Conservation (phyloP, 2,888 invertebrate species). For the Falcaria lacertinaria region DNA sequence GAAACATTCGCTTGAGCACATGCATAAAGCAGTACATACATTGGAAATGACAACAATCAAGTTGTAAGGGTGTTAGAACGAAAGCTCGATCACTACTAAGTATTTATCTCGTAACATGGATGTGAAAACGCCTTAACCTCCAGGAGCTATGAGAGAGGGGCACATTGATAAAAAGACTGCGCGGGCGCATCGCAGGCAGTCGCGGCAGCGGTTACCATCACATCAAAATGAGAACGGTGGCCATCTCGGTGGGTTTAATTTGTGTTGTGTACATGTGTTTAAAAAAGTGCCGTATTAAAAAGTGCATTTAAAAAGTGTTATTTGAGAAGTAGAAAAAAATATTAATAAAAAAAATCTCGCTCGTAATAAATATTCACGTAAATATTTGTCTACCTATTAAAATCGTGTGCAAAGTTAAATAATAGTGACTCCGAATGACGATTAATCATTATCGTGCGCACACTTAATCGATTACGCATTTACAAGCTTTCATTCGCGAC, state of each 20-base stretch:
- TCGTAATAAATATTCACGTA: background rate
- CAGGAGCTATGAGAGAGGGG: conserved; percentile 47
- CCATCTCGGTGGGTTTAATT: conserved; percentile 61
- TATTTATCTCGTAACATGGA: background rate
- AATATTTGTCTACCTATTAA: too few species aligned
- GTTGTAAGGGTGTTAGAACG: background rate
- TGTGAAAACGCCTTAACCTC: conserved; percentile 1
- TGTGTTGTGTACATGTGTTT: conserved; percentile 31
- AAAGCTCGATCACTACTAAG: background rate
- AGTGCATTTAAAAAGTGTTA: conserved; percentile 8
- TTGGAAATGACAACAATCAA: too few species aligned
- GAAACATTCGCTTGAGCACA: too few species aligned
- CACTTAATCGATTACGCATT: background rate
- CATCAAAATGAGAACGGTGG: conserved; percentile 65
- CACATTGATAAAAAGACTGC: conserved; percentile 52
- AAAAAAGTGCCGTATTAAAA: conserved; percentile 17
- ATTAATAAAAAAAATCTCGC: background rate
- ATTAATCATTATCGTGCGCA: background rate
- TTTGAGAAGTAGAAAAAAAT: conserved; percentile 7
- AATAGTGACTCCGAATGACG: too few species aligned
- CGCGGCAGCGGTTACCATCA: conserved; percentile 50
- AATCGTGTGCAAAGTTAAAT: too few species aligned
- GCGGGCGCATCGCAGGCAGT: conserved; percentile 39
- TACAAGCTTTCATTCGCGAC: background rate
- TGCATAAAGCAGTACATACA: too few species aligned